phyloP scores from a whole-genome alignment of 35 echinoderm and acorn worm genomes.

The Lytechinus variegatus region DNA sequence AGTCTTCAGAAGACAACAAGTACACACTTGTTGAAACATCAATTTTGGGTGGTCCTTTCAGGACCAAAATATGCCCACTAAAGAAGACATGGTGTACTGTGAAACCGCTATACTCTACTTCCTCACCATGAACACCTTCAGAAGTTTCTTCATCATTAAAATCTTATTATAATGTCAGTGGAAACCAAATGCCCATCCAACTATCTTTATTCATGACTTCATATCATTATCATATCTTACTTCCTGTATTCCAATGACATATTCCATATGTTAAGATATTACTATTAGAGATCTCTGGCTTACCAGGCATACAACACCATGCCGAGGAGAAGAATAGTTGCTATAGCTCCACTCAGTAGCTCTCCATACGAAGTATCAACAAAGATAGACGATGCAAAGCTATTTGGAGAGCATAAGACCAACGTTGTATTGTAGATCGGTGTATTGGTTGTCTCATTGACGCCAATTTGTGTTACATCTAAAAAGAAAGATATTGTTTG shows the following conservation, averaged over 20 bases:
- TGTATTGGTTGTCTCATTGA: slow-evolving; percentile 28
- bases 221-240: too few relatives aligned
- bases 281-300: neutral
- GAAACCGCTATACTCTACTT: too few relatives aligned
- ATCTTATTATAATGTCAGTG: too few relatives aligned
- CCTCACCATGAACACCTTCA: too few relatives aligned
- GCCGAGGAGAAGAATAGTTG: slow-evolving; percentile 68
- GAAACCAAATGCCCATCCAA: too few relatives aligned
- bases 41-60: too few relatives aligned
- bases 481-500: neutral
- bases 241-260: neutral
- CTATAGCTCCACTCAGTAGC: slow-evolving; percentile 62
- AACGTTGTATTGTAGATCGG: slow-evolving; percentile 57
- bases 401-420: slow-evolving; percentile 46
- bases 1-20: too few relatives aligned
- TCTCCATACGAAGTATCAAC: slow-evolving; percentile 69
- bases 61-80: too few relatives aligned
- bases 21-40: too few relatives aligned
- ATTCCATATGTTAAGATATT: neutral
- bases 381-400: slow-evolving; percentile 33
- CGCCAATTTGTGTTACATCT: neutral
- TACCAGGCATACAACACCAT: slow-evolving; percentile 89
- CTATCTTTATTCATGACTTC: too few relatives aligned
- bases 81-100: too few relatives aligned
- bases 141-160: too few relatives aligned